A percentile compares a stretch with the other conserved stretches of the same genome.
phyloP scores from a whole-genome alignment of 2,113 vertebrate species.

The Hemichromis elongatus region DNA sequence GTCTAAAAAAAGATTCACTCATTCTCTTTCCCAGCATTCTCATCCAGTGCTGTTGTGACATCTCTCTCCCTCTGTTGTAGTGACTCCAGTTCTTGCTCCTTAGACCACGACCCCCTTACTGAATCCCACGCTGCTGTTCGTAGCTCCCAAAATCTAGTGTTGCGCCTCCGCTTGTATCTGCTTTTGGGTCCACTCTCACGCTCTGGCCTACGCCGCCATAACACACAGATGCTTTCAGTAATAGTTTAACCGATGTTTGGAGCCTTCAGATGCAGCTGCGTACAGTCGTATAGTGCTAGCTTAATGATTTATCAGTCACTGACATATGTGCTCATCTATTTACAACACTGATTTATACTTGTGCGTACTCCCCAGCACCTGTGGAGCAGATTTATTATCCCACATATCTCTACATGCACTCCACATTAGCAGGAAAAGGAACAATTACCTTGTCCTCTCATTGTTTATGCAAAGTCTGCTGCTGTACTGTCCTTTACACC shows the following conservation, averaged over 20 bases:
- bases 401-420: background rate
- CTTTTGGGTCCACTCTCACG: background rate
- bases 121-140: background rate
- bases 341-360: conserved; percentile 16
- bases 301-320: conserved; percentile 25
- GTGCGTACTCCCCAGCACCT: conserved; percentile 13
- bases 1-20: too few relatives aligned
- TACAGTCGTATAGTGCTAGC: conserved; percentile 9
- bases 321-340: conserved; percentile 38
- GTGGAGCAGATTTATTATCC: conserved; percentile 35
- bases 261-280: conserved; percentile 2
- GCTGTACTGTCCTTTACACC: conserved; percentile 24
- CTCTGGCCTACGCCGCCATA: background rate
- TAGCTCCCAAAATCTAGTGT: background rate
- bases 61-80: background rate
- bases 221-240: background rate
- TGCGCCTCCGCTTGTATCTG: background rate
- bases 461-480: conserved; percentile 65
- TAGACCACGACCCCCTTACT: background rate
- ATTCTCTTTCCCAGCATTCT: too few relatives aligned
- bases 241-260: background rate
- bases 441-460: background rate
- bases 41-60: background rate
- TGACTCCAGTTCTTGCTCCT: background rate
- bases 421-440: conserved; percentile 12